Base-by-base conservation (phyloP, 1,140 invertebrate genomes). In the Mactra quadrangularis region DNA sequence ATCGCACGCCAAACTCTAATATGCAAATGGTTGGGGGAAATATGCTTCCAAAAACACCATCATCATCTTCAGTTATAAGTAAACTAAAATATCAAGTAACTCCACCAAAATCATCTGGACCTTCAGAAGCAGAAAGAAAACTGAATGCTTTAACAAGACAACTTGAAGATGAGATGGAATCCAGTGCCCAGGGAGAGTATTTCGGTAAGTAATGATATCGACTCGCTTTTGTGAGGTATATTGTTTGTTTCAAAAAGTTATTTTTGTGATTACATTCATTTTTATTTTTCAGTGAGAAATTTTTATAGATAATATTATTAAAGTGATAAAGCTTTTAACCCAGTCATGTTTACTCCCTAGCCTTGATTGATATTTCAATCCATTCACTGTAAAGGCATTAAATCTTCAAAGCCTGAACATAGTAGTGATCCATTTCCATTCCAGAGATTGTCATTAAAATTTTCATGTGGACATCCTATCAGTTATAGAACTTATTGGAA, bases 131-230 rank as follows among this genome's bases (percentile, higher is more conserved):
- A 15, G 93, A 94, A 84, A 88, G 90, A 79, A 94, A 93, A 84
- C 83, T 94, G 68, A 92, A 92, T 60, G 93, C 91, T 50, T 83
- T 94, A 41, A 94, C 93, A 29, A 90, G 93, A 81, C 90, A 94
- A 86, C 86, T 94, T 25, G 93, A 93, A 85, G 90, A 92, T 85
- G 93, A 93, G 85, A 97, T 99, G 96, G 98, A 99, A 90, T 96
- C 97, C 86, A 96, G 97, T 93, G 96, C 97, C 93, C 96, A 98
- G 92, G 97, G 97, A 84, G 97, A 98, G 94, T 99, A 98, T 93
- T 99, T 98, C 94, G 98, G 98, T 98, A 94, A 94, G 94, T 93
- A 52, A 84, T 53, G 7, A 55, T n/a, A n/a, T n/a, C n/a, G n/a
- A n/a, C n/a, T n/a, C n/a, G n/a, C n/a, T n/a, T n/a, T n/a, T n/a